Evolutionary conservation across 2,113 vertebrate genomes (phyloP).

Genomic region (Peromyscus polionotus): DNA sequence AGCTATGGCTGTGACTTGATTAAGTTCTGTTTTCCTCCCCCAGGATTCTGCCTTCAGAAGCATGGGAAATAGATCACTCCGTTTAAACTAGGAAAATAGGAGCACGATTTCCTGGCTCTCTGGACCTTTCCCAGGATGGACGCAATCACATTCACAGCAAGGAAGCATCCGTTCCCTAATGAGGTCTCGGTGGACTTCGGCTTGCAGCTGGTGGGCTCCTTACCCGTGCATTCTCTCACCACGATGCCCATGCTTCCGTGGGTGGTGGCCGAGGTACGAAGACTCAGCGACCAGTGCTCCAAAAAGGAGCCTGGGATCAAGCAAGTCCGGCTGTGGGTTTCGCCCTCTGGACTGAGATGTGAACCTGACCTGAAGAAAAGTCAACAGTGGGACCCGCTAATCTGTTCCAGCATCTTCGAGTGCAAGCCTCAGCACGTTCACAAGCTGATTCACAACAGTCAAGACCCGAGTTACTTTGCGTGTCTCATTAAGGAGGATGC

Average conservation of each 20-base stretch:
- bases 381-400: constrained; percentile 93
- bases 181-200: constrained; percentile 87
- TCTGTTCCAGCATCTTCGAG: constrained; percentile 92
- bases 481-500: constrained; percentile 91
- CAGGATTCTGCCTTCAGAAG: constrained; percentile 77
- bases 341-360: constrained; percentile 89
- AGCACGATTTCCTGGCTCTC: constrained; percentile 48
- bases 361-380: constrained; percentile 86
- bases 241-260: constrained; percentile 98
- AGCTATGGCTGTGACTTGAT: constrained; percentile 17
- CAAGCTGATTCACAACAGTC: constrained; percentile 97
- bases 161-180: constrained; percentile 66
- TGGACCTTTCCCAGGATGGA: constrained; percentile 85
- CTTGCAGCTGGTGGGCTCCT: constrained; percentile 92
- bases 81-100: constrained; percentile 39
- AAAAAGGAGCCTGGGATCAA: constrained; percentile 57
- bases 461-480: constrained; percentile 94
- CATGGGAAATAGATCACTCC: constrained; percentile 43
- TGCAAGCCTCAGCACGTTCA: constrained; percentile 93
- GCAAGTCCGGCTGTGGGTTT: constrained; percentile 90
- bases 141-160: constrained; percentile 87
- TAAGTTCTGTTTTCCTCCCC: constrained; percentile 71
- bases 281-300: constrained; percentile 80
- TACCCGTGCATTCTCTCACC: constrained; percentile 92
- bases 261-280: constrained; percentile 95